Conservation (phyloP, 2,113 vertebrate genomes). For the Glaucomys volans region DNA sequence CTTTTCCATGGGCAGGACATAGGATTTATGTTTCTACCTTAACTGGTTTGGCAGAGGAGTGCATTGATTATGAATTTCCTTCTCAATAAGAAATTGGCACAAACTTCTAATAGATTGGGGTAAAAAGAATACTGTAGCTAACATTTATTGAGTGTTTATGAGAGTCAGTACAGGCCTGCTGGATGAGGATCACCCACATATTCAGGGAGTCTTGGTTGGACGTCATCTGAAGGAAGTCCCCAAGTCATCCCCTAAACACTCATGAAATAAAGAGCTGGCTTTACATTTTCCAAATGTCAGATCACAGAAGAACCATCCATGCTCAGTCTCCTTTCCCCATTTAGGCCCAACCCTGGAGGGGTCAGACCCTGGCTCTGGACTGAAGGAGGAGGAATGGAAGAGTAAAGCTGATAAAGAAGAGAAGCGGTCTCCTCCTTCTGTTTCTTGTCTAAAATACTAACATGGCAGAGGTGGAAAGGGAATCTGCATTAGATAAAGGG, state of each 20-base stretch:
- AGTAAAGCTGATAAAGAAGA: neutral
- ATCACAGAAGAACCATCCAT: neutral
- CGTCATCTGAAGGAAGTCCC: neutral
- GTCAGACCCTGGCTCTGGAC: neutral
- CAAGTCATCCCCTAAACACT: neutral
- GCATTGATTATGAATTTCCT: neutral
- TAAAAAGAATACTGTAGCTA: neutral
- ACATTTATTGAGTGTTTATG: neutral
- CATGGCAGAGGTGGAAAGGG: neutral
- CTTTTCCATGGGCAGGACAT: neutral
- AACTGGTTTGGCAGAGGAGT: neutral
- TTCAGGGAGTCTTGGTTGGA: neutral
- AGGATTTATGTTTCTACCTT: neutral
- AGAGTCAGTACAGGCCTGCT: neutral
- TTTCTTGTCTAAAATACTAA: neutral
- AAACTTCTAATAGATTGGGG: neutral
- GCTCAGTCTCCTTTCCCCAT: neutral
- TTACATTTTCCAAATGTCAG: neutral
- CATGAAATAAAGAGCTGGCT: neutral
- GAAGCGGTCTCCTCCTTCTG: neutral
- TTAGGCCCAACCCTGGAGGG: neutral
- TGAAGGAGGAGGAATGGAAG: neutral
- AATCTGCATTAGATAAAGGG: neutral
- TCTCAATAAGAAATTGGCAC: neutral
- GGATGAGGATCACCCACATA: neutral